Evolutionary conservation across 2,113 vertebrate species (phyloP), one percentile per base, ranked within the genome.

Genomic region (Pelobates fuscus): DNA sequence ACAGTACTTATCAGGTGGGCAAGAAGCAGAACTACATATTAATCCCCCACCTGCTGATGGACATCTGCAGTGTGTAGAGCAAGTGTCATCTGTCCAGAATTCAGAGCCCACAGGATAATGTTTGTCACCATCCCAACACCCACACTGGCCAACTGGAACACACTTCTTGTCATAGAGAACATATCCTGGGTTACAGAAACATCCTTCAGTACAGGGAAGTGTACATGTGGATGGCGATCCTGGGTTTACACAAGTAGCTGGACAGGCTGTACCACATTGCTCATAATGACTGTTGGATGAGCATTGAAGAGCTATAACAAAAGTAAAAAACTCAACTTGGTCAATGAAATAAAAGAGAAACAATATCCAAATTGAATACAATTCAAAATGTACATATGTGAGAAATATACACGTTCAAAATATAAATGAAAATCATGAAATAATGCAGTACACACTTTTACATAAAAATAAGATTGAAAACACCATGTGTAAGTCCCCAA

Each of bases 21-120:
- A 93, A 0, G 60, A 80, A 25, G 85, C 81, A 0, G 27, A 30
- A 46, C 64, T 79, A 80, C 94, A 96, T 37, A 79, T 79, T 54
- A 94, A 71, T 66, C 88, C 82, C 67, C 86, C 82, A n/a, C 78
- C 89, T 8, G 1, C 63, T 0, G 78, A 6, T 0, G 79, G 86
- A 70, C 94, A 95, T 24, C n/a, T 65, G 82, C 91, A 93, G 66
- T 66, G 87, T 0, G 89, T 86, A 60, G 81, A 81, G 71, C 81
- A 90, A 43, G 79, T 86, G 69, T 88, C 82, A 67, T 92, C 90
- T 0, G 85, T 88, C 91, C 89, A 92, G 61, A 94, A 86, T 32
- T 85, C 83, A 0, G 83, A 78, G 70, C 86, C 84, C n/a, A 84
- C 80, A 0, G 85, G 82, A 64, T 87, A 85, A 75, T 78, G 77